Conservation (phyloP, 2,113 vertebrate species). For the Podilymbus podiceps region DNA sequence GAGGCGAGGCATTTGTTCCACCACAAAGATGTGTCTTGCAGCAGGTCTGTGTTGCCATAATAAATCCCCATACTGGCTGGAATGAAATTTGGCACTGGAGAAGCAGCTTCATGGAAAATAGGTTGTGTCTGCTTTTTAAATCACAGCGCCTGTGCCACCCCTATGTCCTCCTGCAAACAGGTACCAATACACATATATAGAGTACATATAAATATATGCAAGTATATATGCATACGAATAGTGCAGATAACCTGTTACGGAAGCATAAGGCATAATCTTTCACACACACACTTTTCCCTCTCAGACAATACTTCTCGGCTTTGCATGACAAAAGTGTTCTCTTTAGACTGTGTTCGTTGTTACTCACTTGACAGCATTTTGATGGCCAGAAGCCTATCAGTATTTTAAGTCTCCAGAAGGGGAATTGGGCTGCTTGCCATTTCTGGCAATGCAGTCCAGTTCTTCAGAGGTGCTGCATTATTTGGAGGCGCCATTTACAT, state of each 20-base stretch:
- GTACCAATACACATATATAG: background rate
- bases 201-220: background rate
- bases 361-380: background rate
- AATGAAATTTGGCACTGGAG: background rate
- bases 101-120: background rate
- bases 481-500: conserved; percentile 18
- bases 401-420: background rate
- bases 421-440: background rate
- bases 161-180: background rate
- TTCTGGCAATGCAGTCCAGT: background rate
- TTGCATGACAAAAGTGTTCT: background rate
- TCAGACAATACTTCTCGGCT: background rate
- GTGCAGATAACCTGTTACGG: background rate
- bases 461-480: conserved; percentile 37
- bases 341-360: background rate
- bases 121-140: background rate
- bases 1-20: background rate
- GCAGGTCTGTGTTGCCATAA: background rate
- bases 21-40: background rate
- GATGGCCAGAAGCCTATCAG: background rate
- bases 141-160: background rate
- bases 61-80: background rate
- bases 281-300: background rate
- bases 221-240: fast-evolving
- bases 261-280: background rate